A percentile compares a stretch with the other conserved stretches of the same genome.
Evolutionary conservation across 2,113 vertebrate species (phyloP).

Genomic region (Fregata magnificens): DNA sequence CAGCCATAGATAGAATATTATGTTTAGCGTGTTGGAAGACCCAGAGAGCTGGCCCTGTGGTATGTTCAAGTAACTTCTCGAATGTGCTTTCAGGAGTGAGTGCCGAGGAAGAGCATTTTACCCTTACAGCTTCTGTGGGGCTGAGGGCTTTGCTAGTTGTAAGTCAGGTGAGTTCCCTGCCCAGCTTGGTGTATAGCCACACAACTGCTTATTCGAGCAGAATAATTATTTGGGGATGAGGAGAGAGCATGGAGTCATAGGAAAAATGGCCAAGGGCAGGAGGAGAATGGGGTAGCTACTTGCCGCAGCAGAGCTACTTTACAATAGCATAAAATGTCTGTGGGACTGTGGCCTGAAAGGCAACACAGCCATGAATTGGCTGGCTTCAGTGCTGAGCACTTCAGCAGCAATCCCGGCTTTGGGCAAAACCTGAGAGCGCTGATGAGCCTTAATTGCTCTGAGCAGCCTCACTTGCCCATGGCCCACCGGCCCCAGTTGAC

Average conservation of each 20-base stretch:
- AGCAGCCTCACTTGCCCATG: not conserved
- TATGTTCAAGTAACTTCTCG: not conserved
- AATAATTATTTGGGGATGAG: not conserved
- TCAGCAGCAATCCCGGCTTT: not conserved
- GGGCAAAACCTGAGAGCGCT: not conserved
- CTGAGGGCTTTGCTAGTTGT: not conserved
- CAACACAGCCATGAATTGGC: not conserved
- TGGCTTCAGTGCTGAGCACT: not conserved
- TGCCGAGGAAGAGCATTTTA: not conserved
- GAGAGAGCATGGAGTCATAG: not conserved
- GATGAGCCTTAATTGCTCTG: not conserved
- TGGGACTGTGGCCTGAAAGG: not conserved
- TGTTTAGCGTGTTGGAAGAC: not conserved
- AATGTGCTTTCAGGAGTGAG: not conserved
- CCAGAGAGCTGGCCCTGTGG: not conserved
- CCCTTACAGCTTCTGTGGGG: not conserved
- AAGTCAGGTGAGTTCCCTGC: not conserved
- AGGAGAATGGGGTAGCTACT: not conserved
- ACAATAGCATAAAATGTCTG: not conserved
- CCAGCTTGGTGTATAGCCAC: not conserved
- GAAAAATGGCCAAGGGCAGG: not conserved
- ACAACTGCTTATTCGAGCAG: not conserved
- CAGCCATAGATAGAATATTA: not conserved
- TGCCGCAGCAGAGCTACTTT: not conserved
- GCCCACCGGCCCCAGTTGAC: not conserved